These are phyloP conservation scores for Lissonota sp. DNA, from an alignment of 2,888 invertebrate genomes.

Conservation along the genomic window DNA sequence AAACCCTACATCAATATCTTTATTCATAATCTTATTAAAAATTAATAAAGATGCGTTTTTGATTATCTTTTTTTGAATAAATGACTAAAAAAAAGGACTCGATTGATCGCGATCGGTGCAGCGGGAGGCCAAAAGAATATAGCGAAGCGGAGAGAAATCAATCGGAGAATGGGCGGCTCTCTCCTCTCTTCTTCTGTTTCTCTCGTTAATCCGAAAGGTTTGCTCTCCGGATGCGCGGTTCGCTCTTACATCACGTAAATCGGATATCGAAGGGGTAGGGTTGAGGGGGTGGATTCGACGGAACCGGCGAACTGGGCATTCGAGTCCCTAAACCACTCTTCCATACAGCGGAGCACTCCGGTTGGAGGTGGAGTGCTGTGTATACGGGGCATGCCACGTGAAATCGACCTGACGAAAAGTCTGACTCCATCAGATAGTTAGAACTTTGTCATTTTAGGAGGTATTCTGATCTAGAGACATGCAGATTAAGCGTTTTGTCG, in stretches of 20 bases:
- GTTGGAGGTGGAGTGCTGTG: slow-evolving; percentile 30
- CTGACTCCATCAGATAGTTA: too few species aligned
- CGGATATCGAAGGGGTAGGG: slow-evolving; percentile 47
- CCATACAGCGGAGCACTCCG: slow-evolving; percentile 49
- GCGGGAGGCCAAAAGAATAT: slow-evolving; percentile 8
- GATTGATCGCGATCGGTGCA: slow-evolving; percentile 35
- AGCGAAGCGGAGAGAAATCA: slow-evolving; percentile 77
- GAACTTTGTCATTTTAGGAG: too few species aligned
- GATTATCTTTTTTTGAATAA: not conserved
- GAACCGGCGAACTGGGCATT: slow-evolving; percentile 60
- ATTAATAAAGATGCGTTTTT: not conserved
- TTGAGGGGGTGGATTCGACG: slow-evolving; percentile 71
- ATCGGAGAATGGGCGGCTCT: slow-evolving; percentile 80
- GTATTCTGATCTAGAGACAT: too few species aligned
- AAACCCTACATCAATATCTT: too few species aligned
- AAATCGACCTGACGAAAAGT: too few species aligned
- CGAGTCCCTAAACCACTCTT: slow-evolving; percentile 64
- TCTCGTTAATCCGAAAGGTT: slow-evolving; percentile 81
- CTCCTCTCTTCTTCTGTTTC: not conserved
- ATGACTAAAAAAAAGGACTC: not conserved
- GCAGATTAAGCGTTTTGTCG: too few species aligned
- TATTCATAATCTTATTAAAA: too few species aligned
- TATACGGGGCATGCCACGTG: not conserved
- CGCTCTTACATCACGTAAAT: slow-evolving; percentile 64
- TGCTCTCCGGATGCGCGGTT: slow-evolving; percentile 68